phyloP scores from a whole-genome alignment of 1,140 invertebrate genomes.

The Pseudomyrmex cubaensis region DNA sequence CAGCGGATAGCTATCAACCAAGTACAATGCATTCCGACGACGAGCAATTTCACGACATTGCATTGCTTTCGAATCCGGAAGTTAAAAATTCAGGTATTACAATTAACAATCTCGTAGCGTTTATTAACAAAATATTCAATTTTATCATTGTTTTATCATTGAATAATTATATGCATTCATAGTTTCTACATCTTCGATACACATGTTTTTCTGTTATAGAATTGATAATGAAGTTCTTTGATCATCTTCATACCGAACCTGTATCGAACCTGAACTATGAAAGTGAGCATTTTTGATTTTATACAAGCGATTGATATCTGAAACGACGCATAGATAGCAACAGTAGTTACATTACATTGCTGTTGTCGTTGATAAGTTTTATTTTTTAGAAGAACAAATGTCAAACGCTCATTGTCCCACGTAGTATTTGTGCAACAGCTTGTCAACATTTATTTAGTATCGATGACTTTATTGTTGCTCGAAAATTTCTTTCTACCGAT shows the following conservation, averaged over 20 bases:
- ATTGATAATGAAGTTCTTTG: conserved; percentile 79
- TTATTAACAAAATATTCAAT: conserved; percentile 32
- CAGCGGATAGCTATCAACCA: conserved; percentile 57
- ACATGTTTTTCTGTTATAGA: conserved; percentile 73
- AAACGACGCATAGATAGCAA: no score
- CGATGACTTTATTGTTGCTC: no score
- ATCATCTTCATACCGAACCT: conserved; percentile 68
- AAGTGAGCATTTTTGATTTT: conserved; percentile 68
- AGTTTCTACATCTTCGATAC: background rate
- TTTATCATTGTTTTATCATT: conserved; percentile 27
- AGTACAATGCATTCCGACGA: conserved; percentile 18
- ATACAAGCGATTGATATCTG: no score
- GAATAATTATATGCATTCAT: background rate
- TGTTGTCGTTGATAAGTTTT: no score
- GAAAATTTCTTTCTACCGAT: no score
- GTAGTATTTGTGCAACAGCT: no score
- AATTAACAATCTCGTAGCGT: background rate
- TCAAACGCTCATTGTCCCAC: no score
- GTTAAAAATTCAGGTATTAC: conserved; percentile 73
- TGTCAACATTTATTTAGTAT: no score
- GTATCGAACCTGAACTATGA: conserved; percentile 70
- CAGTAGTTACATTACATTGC: no score
- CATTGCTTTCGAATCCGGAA: conserved; percentile 58
- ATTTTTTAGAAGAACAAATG: no score
- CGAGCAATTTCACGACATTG: conserved; percentile 60